Percentiles rank a stretch among this genome's conserved stretches.
Conservation (phyloP, 2,113 vertebrate genomes). For the Propithecus coquereli region DNA sequence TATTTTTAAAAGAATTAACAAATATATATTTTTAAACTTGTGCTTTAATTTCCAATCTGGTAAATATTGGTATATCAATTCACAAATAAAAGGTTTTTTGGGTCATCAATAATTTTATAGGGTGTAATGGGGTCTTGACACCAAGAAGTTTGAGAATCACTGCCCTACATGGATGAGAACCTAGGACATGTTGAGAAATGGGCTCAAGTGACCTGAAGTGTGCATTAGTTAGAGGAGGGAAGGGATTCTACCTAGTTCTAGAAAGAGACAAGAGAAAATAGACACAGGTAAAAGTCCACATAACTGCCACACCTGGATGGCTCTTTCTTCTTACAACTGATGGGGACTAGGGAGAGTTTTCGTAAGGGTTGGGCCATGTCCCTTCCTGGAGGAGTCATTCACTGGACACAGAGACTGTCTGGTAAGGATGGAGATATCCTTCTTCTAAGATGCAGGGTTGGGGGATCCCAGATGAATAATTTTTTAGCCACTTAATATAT, state of each 20-base stretch:
- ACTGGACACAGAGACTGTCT: background rate
- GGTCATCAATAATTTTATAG: background rate
- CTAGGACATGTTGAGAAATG: background rate
- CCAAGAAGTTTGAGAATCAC: background rate
- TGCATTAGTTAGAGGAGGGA: background rate
- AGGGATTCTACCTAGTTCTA: background rate
- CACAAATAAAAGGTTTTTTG: background rate
- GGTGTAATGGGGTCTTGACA: background rate
- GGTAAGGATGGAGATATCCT: background rate
- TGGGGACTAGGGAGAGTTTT: background rate
- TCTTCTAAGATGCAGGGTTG: background rate
- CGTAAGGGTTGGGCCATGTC: background rate
- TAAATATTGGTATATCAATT: background rate
- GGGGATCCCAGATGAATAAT: background rate
- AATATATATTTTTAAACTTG: background rate
- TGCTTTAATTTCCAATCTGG: background rate
- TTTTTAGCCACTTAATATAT: conserved; percentile 14
- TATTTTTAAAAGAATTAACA: background rate
- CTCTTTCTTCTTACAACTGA: background rate
- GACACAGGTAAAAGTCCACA: background rate
- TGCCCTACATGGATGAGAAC: background rate
- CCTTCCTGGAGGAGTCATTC: background rate
- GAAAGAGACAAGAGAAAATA: background rate
- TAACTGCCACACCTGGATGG: background rate
- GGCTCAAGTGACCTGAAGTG: background rate